phyloP scores from a whole-genome alignment of 2,113 vertebrate genomes.

The Phaethon lepturus region DNA sequence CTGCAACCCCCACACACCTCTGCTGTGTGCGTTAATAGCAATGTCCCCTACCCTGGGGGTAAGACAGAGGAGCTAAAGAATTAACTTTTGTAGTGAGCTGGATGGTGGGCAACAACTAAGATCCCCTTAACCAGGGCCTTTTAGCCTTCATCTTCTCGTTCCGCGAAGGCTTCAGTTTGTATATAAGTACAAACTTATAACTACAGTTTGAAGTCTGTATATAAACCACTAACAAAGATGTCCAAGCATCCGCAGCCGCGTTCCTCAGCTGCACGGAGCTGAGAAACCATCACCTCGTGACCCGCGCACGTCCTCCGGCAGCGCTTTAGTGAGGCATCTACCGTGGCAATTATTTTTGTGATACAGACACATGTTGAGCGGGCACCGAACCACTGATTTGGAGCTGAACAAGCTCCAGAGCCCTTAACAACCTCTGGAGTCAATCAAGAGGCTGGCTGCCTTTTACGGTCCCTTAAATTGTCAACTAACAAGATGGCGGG shows the following conservation, averaged over 20 bases:
- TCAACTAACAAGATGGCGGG: constrained; percentile 54
- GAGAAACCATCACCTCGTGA: neutral
- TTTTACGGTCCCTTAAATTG: constrained; percentile 35
- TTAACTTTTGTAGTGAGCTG: neutral
- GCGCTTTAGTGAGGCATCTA: neutral
- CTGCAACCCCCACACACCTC: rapidly evolving
- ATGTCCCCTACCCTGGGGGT: neutral
- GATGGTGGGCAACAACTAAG: rapidly evolving
- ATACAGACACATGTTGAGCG: neutral
- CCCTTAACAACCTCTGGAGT: constrained; percentile 47
- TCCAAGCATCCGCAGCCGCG: neutral
- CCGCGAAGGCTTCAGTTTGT: neutral
- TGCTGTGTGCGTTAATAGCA: neutral
- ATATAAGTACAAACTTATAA: too few species aligned
- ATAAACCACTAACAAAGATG: rapidly evolving
- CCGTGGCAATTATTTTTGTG: neutral
- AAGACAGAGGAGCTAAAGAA: neutral
- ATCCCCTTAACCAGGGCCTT: neutral
- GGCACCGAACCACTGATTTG: neutral
- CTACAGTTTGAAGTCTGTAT: neutral
- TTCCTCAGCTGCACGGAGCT: rapidly evolving
- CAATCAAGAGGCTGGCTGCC: neutral
- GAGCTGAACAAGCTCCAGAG: constrained; percentile 6
- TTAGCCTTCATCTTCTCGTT: neutral
- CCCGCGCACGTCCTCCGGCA: neutral